Conservation (phyloP, 2,797 vertebrate species). For the Bradypodion pumilum region DNA sequence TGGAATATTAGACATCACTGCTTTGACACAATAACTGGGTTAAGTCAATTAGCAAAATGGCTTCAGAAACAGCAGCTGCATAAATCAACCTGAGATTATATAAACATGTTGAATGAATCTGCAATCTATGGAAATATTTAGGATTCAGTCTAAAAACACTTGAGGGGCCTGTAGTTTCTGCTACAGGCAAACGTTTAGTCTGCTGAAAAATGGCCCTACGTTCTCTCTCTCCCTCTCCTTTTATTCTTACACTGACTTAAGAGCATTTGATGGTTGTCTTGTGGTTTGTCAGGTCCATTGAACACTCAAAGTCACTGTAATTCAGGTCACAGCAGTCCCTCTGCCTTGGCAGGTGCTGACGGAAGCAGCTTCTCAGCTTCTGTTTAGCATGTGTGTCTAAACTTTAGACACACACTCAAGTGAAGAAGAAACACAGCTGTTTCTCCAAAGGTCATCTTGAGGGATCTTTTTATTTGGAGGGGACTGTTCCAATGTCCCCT, state of each 20-base stretch:
- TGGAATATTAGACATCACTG: constrained; percentile 23
- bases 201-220: background rate
- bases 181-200: background rate
- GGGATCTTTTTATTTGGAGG: background rate
- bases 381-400: background rate
- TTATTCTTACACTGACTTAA: background rate
- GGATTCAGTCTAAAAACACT: background rate
- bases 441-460: background rate
- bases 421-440: no score
- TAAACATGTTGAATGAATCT: constrained; percentile 15
- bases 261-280: background rate
- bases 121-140: constrained; percentile 10
- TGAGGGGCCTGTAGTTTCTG: background rate
- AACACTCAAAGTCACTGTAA: background rate
- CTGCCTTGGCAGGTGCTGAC: background rate
- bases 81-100: constrained; percentile 6
- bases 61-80: background rate
- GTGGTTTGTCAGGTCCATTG: background rate
- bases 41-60: constrained; percentile 8
- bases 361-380: background rate
- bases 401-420: no score
- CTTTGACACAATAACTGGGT: constrained; percentile 8
- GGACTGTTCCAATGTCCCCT: background rate
- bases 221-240: background rate
- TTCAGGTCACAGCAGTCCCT: background rate